Conservation (phyloP, 2,888 invertebrate genomes). For the Oxystoma pomonae region DNA sequence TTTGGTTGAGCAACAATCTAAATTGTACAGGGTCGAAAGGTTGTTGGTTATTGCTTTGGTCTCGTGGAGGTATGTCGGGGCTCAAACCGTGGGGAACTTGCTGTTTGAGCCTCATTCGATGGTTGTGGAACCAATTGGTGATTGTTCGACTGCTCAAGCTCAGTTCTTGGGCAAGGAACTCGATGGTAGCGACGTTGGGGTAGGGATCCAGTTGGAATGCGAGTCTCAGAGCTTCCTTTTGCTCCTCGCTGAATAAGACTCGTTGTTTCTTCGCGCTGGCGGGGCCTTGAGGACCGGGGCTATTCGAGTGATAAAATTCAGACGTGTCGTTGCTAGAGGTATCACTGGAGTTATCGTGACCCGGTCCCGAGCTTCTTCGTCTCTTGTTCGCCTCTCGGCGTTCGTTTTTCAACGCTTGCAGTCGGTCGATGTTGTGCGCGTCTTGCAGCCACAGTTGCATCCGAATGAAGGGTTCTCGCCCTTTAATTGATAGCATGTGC, state of each 20-base stretch:
- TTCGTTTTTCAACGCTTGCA: constrained; percentile 88
- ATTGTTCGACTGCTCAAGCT: constrained; percentile 92
- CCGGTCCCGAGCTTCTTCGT: constrained; percentile 76
- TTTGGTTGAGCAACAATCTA: constrained; percentile 81
- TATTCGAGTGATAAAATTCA: constrained; percentile 82
- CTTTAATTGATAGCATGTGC: constrained; percentile 98
- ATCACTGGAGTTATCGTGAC: constrained; percentile 83
- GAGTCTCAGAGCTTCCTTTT: constrained; percentile 90
- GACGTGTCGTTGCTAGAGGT: constrained; percentile 86
- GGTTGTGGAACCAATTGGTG: constrained; percentile 99
- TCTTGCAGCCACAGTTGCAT: constrained; percentile 98
- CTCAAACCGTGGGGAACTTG: constrained; percentile 59
- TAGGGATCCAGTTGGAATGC: constrained; percentile 97
- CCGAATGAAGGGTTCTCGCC: constrained; percentile 91
- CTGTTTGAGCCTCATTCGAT: constrained; percentile 76
- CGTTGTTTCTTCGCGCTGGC: constrained; percentile 92
- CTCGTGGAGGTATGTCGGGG: constrained; percentile 68
- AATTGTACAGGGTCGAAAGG: constrained; percentile 93
- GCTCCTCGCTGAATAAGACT: constrained; percentile 96
- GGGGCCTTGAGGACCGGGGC: constrained; percentile 71
- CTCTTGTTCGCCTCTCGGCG: constrained; percentile 88
- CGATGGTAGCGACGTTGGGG: constrained; percentile 94
- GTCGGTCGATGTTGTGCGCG: constrained; percentile 88
- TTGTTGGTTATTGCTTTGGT: constrained; percentile 61
- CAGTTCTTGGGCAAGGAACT: constrained; percentile 88